phyloP scores from a whole-genome alignment of 2,888 invertebrate genomes.

The Gastracanthus pulcherrimus region DNA sequence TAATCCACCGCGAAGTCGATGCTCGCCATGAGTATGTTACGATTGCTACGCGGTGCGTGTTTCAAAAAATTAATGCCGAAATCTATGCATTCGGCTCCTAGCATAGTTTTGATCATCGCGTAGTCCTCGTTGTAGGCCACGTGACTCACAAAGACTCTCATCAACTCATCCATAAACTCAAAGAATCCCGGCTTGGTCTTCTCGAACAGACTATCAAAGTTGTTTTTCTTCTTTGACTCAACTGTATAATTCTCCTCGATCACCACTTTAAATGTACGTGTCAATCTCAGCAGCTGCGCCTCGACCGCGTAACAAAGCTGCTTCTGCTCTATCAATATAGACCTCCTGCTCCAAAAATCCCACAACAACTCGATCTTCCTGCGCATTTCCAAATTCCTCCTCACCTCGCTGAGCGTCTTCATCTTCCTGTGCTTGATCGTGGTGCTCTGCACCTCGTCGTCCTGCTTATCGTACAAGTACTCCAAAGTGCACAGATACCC shows the following conservation, averaged over 20 bases:
- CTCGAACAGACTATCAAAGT: slow-evolving; percentile 40
- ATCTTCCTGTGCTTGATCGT: slow-evolving; percentile 30
- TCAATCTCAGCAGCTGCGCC: slow-evolving; percentile 48
- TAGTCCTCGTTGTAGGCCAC: slow-evolving; percentile 34
- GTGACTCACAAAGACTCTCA: slow-evolving; percentile 57
- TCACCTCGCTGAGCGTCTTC: slow-evolving; percentile 38
- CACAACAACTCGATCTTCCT: slow-evolving; percentile 21
- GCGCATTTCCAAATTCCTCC: slow-evolving; percentile 36
- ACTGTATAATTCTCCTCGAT: slow-evolving; percentile 19
- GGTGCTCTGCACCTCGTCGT: slow-evolving; percentile 34
- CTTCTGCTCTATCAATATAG: neutral
- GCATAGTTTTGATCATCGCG: slow-evolving; percentile 31
- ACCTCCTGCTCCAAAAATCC: slow-evolving; percentile 48
- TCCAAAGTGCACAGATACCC: slow-evolving; percentile 67
- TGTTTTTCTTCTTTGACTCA: slow-evolving; percentile 18
- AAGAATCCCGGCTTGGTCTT: slow-evolving; percentile 66
- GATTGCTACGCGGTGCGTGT: slow-evolving; percentile 36
- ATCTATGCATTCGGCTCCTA: slow-evolving; percentile 45
- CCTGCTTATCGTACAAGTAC: slow-evolving; percentile 39
- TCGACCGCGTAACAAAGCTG: slow-evolving; percentile 48
- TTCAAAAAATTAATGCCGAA: slow-evolving; percentile 54
- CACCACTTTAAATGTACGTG: slow-evolving; percentile 21
- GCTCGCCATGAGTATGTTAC: slow-evolving; percentile 4
- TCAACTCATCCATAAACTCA: slow-evolving; percentile 64
- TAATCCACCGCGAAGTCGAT: slow-evolving; percentile 34